Base-by-base conservation (phyloP, 2,113 vertebrate genomes). In the Zosterops pallidus region DNA sequence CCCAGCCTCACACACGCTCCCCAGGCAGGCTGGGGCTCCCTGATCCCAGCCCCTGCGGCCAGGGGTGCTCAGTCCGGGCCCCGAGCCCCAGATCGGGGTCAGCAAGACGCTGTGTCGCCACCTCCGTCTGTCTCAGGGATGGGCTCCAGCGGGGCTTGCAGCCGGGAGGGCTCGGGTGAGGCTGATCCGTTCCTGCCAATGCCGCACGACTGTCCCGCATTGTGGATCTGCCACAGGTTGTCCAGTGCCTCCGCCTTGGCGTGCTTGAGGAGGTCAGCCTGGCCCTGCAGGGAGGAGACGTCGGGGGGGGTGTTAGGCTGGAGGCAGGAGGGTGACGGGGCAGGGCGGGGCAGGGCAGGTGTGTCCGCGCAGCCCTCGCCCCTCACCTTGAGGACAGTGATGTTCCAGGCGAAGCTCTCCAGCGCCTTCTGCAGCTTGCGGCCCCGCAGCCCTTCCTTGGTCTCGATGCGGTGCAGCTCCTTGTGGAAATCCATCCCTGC, bases 361-460 rank as follows among this genome's bases (percentile, higher is more conserved):
- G n/a, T n/a, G n/a, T n/a, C 41, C 0, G 0, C 0, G 6, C 83
- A 57, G 53, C 83, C 55, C 59, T 52, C 2, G 26, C 29, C 57
- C 41, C 91, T 89, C 94, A 97, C 97, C 97, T 98, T 98, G 46
- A 97, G 95, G 24, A 98, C 97, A 0, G 97, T 98, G 88, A 98
- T 97, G 97, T 99, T 99, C 99, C 99, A 99, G 86, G 98, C 98
- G 22, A 99, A 99, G 92, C 98, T 99, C 97, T 99, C 99, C 94
- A 99, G 97, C 0, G 98, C 98, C 94, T 99, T 99, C 94, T 97
- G 98, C 62, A 98, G 97, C 90, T 99, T 99, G 31, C 97, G 97
- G 29, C 98, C 99, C 91, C 99, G 98, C 90, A 99, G 97, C 41
- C 98, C 99, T 59, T 99, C 99, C 95, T 98, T 98, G 93, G 98